phyloP scores from a whole-genome alignment of 2,888 invertebrate genomes.

The Amphipyra berbera region DNA sequence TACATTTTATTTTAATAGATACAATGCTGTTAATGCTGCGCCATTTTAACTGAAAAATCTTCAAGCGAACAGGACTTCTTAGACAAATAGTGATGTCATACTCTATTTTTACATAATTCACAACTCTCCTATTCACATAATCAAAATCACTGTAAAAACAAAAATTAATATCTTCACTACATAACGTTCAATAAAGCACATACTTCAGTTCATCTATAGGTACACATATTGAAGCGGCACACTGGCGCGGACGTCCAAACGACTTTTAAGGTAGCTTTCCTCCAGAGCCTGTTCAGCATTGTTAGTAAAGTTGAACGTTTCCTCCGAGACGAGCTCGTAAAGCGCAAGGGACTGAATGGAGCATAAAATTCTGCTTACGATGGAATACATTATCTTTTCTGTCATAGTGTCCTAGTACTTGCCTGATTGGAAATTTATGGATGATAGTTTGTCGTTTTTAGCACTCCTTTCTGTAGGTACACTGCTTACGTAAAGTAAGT shows the following conservation, averaged over 20 bases:
- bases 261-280: background rate
- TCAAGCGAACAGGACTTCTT: too few relatives aligned
- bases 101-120: too few relatives aligned
- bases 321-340: slow-evolving; percentile 16
- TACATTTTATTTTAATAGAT: too few relatives aligned
- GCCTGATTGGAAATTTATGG: slow-evolving; percentile 2
- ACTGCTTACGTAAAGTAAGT: background rate
- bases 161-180: background rate
- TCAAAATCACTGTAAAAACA: background rate
- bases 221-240: background rate
- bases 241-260: background rate
- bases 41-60: too few relatives aligned
- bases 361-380: slow-evolving; percentile 25
- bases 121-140: too few relatives aligned
- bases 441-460: background rate
- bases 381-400: slow-evolving; percentile 33
- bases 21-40: too few relatives aligned
- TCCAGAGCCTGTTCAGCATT: slow-evolving; percentile 6
- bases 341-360: slow-evolving; percentile 8
- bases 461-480: background rate
- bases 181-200: background rate
- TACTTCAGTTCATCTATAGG: background rate
- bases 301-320: slow-evolving; percentile 4
- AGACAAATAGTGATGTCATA: too few relatives aligned
- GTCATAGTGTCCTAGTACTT: slow-evolving; percentile 4